Percentiles rank a stretch among this genome's conserved stretches.
phyloP scores from a whole-genome alignment of 2,797 vertebrate species.

The Aplochiton taeniatus region DNA sequence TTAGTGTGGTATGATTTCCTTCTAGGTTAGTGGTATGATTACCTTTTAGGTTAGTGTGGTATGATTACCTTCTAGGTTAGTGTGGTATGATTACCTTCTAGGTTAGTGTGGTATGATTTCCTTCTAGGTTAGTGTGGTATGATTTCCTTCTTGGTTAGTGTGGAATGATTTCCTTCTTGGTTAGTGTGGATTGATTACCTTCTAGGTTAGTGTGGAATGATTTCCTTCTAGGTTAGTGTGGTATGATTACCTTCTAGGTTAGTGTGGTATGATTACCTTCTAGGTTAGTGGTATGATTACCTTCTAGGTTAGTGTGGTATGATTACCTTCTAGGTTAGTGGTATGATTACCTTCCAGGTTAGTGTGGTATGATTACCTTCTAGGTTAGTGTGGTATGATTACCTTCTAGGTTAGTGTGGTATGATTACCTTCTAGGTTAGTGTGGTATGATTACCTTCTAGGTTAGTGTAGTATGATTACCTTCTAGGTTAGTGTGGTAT shows the following conservation, averaged over 20 bases:
- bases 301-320: constrained; percentile 85
- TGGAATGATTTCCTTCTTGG: too few species aligned
- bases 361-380: too few species aligned
- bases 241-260: constrained; percentile 89
- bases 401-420: constrained; percentile 84
- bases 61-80: constrained; percentile 87
- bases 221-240: constrained; percentile 84
- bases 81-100: too few species aligned
- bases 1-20: too few species aligned
- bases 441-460: too few species aligned
- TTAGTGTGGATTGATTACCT: too few species aligned
- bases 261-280: too few species aligned
- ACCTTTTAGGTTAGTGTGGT: constrained; percentile 84
- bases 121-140: constrained; percentile 85
- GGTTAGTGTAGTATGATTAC: too few species aligned
- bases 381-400: constrained; percentile 86
- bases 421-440: constrained; percentile 87
- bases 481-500: constrained; percentile 85
- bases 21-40: constrained; percentile 83
- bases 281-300: constrained; percentile 84
- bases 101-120: too few species aligned
- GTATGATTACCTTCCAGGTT: constrained; percentile 88
- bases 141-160: constrained; percentile 84
- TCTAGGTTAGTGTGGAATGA: constrained; percentile 83
- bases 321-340: constrained; percentile 84